A percentile compares a stretch with the other conserved stretches of the same genome.
phyloP scores from a whole-genome alignment of 2,797 vertebrate genomes.

The Meda fulgida region DNA sequence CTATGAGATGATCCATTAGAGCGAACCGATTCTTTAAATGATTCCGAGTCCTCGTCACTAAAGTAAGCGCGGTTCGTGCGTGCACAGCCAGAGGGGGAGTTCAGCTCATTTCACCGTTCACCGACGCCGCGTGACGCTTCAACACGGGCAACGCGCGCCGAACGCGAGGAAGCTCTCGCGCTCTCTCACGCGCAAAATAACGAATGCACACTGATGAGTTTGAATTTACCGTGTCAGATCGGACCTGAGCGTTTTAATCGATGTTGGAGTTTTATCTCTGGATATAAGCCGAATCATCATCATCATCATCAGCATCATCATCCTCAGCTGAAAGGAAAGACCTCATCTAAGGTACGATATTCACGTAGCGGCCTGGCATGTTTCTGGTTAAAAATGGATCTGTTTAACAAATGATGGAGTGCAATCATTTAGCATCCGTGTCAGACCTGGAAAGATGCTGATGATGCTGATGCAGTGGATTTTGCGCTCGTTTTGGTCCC shows the following conservation, averaged over 20 bases:
- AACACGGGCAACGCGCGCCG: slow-evolving; percentile 64
- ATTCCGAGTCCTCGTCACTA: slow-evolving; percentile 42
- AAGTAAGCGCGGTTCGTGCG: slow-evolving; percentile 36
- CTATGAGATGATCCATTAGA: not conserved
- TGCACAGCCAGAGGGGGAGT: slow-evolving; percentile 64
- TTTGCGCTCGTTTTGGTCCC: slow-evolving; percentile 24
- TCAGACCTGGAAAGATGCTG: slow-evolving; percentile 1
- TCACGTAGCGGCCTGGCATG: slow-evolving; percentile 6
- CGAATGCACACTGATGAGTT: slow-evolving; percentile 71
- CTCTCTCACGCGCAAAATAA: slow-evolving; percentile 69
- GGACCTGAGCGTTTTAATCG: slow-evolving; percentile 65
- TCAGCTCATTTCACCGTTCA: slow-evolving; percentile 68
- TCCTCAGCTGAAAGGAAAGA: slow-evolving; percentile 67
- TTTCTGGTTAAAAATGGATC: not conserved
- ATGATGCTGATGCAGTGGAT: slow-evolving; percentile 38
- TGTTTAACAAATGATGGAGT: not conserved
- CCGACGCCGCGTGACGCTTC: slow-evolving; percentile 73
- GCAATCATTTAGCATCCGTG: not conserved
- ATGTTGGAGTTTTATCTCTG: slow-evolving; percentile 62
- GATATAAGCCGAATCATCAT: slow-evolving; percentile 66
- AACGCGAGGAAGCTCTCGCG: slow-evolving; percentile 64
- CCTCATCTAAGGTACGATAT: slow-evolving; percentile 72
- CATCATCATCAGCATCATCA: slow-evolving; percentile 61
- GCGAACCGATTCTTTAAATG: slow-evolving; percentile 29
- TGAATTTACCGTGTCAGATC: slow-evolving; percentile 59